Base-by-base conservation (phyloP, 1,140 invertebrate genomes). In the Hylaeus volcanicus region DNA sequence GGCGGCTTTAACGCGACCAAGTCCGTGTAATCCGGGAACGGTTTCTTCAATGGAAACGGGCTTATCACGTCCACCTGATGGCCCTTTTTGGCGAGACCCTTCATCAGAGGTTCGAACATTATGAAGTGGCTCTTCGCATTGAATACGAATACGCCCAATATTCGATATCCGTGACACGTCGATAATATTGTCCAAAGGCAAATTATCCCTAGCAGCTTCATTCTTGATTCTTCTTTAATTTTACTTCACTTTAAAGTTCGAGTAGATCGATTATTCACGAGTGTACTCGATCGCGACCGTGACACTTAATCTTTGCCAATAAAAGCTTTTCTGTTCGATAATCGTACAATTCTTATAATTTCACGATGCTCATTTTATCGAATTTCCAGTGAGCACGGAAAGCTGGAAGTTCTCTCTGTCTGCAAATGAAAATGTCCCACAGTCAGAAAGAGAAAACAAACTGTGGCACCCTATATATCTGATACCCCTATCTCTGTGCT, bases 41-140 rank as follows among this genome's bases (percentile, higher is more conserved):
- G 90, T 56, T 89, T 90, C 69, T 94, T 94, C 5, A 93, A 88
- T 0, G 93, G 90, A 82, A 94, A 95, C 3, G 93, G 86, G 70
- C 94, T 95, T 0, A 95, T 86, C 0, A 95, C 88, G 1, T 95
- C 95, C 3, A 96, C 92, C 51, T 95, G 90, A 80, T 96, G 95
- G 6, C 95, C 95, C 51, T 90, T 92, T 14, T 74, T 84, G 0
- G 94, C 95, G 39, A 96, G 74, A 12, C 92, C 94, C 78, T 94
- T 94, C 86, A 94, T 92, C 66, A 96, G 73, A 0, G 91, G 89
- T 4, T 94, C 93, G 43, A 94, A 94, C 71, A 95, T 92, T 66
- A 94, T 92, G 70, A 93, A 95, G 83, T 96, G 95, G 65, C 95
- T 96, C 82, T 93, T 94, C 0, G 90, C 93, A 0, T 89, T 88